Evolutionary conservation across 2,797 vertebrate species (phyloP), one percentile per base, ranked within the genome.

Genomic region (Cephalopachus bancanus): DNA sequence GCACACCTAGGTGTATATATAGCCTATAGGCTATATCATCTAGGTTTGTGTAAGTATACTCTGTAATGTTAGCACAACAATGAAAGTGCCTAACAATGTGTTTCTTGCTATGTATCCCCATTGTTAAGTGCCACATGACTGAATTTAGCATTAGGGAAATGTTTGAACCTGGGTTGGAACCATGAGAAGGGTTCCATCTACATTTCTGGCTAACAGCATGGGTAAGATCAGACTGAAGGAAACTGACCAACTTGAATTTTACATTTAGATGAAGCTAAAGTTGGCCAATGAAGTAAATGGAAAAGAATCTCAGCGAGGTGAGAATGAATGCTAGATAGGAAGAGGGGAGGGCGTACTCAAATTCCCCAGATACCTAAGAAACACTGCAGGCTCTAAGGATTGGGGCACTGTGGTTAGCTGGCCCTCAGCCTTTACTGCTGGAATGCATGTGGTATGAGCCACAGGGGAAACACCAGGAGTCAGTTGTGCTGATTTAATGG

Each of bases 391-490:
- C 16, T 17, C 12, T 57, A 44, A 81, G 60, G 28, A 30, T 3
- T 0, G 4, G 14, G 30, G 4, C 30, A 28, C 4, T 28, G 20
- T 8, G 15, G 53, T 16, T 28, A 19, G 16, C 26, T 30, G 22
- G n/a, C 74, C 37, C 20, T 62, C 8, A 33, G 65, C 5, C 9
- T 55, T n/a, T 16, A 11, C n/a, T 64, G 28, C 49, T 33, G 37
- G 74, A 14, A n/a, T 49, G 10, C 3, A 19, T 12, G 15, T 10
- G 3, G 33, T 55, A 22, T 44, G 55, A 33, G 49, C 19, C 74
- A 51, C 24, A 59, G 7, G 8, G 0, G 22, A 60, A 76, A 16
- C 14, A 28, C 0, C 37, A 0, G 22, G 17, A 6, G 19, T 59
- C 57, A 22, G 24, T 33, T 51, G 2, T 2, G 4, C 17, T 49